Evolutionary conservation across 2,888 invertebrate genomes (phyloP).

Genomic region (Drosophila tripunctata): DNA sequence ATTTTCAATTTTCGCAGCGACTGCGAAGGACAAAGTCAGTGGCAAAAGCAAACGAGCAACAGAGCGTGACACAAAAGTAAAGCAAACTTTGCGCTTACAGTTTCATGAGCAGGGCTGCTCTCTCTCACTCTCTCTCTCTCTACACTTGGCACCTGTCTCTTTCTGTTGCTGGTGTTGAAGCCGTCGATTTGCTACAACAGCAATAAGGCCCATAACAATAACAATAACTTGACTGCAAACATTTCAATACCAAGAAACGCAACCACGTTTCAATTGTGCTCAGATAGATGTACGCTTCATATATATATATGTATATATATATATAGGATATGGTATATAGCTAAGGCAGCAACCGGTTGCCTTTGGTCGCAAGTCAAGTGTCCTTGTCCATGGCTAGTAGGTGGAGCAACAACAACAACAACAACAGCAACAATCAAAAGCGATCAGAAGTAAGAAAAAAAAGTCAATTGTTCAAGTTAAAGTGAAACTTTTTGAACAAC

Average conservation of each 20-base stretch:
- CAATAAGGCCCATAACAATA: constrained; percentile 74
- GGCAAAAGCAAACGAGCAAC: constrained; percentile 58
- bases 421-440: constrained; percentile 24
- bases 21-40: constrained; percentile 7
- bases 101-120: constrained; percentile 68
- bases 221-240: constrained; percentile 79
- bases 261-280: constrained; percentile 74
- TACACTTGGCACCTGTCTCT: not conserved
- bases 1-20: constrained; percentile 74
- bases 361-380: constrained; percentile 71
- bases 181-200: constrained; percentile 62
- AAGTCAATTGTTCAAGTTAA: constrained; percentile 79
- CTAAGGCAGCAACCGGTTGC: constrained; percentile 59
- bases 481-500: constrained; percentile 75
- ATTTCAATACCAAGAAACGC: constrained; percentile 74
- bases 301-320: constrained; percentile 3
- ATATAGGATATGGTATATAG: constrained; percentile 13
- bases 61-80: constrained; percentile 77
- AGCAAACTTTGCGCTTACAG: constrained; percentile 75
- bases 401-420: constrained; percentile 37
- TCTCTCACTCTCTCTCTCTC: not conserved
- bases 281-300: constrained; percentile 40
- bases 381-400: constrained; percentile 17
- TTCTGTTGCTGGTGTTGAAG: constrained; percentile 42
- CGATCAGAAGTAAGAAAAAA: constrained; percentile 46